Base-by-base conservation (phyloP, 2,888 invertebrate genomes). In the Allolobophora icterica region DNA sequence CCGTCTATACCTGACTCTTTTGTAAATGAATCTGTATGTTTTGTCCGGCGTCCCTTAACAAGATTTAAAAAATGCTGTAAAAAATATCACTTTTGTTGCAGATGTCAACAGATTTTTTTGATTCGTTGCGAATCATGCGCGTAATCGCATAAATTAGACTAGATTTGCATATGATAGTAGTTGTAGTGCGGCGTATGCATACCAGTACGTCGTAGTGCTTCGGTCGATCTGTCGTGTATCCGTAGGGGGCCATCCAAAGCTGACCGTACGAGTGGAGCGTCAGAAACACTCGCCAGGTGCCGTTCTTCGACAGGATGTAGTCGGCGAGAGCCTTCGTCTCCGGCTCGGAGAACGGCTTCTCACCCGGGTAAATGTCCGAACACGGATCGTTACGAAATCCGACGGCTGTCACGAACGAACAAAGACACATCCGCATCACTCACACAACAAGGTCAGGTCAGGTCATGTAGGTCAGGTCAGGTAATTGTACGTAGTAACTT, bases 251-350 rank as follows among this genome's bases (percentile, higher is more conserved):
- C 94, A 95, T 93, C 95, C 95, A 95, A 35, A 95, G 91, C 93
- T 98, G 97, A 0, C 97, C 97, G 93, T 96, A 97, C 83, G 97
- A 97, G 94, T 98, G 98, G 92, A 97, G 95, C 34, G 89, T 89
- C 5, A 97, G 97, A 13, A 97, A 94, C 94, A 97, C 97, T 21
- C 91, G n/a, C 38, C 90, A 83, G 33, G 34, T 38, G 30, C 84
- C 84, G 52, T 89, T 38, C 84, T 35, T 42, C 45, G 42, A 33
- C 90, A 58, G 84, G 15, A 93, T 90, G 42, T 89, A 91, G 34
- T 90, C 89, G 24, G 91, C 84, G 52, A 92, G 40, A 34, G 91
- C 92, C 71, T 71, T 87, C 15, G 92, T 91, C 91, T 93, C 93
- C 30, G 91, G 89, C 84, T 92, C 93, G 71, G 91, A 91, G 84